A percentile compares a stretch with the other conserved stretches of the same genome.
phyloP scores from a whole-genome alignment of 2,113 vertebrate species.

The Podilymbus podiceps region DNA sequence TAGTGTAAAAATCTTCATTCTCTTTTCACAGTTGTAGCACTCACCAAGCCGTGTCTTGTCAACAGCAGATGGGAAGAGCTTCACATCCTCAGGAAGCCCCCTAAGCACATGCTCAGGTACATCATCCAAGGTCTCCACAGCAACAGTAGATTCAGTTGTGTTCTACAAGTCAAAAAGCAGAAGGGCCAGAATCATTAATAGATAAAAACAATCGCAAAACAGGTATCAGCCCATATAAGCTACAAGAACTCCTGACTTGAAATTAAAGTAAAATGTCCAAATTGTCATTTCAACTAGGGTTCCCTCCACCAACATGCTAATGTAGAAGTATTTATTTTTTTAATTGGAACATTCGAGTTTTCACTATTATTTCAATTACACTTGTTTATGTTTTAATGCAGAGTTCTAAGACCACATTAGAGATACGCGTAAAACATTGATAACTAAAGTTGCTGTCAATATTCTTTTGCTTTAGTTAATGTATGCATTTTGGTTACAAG shows the following conservation, averaged over 20 bases:
- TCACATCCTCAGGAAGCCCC: slow-evolving; percentile 81
- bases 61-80: slow-evolving; percentile 78
- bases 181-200: background rate
- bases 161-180: slow-evolving; percentile 63
- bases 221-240: background rate
- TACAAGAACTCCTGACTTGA: background rate
- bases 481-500: background rate
- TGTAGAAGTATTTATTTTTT: background rate
- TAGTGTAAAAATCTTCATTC: background rate
- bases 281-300: background rate
- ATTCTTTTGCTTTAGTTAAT: background rate
- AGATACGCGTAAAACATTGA: background rate
- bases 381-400: background rate
- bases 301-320: background rate
- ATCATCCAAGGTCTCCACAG: slow-evolving; percentile 74
- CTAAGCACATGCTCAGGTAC: slow-evolving; percentile 78
- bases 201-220: background rate
- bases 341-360: background rate
- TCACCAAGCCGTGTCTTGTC: slow-evolving; percentile 80
- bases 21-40: background rate
- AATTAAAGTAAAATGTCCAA: background rate
- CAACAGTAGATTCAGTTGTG: slow-evolving; percentile 50
- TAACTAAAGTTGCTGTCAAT: background rate
- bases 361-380: background rate
- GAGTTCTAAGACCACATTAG: background rate